phyloP scores from a whole-genome alignment of 2,113 vertebrate genomes.

The Callocephalon fimbriatum region DNA sequence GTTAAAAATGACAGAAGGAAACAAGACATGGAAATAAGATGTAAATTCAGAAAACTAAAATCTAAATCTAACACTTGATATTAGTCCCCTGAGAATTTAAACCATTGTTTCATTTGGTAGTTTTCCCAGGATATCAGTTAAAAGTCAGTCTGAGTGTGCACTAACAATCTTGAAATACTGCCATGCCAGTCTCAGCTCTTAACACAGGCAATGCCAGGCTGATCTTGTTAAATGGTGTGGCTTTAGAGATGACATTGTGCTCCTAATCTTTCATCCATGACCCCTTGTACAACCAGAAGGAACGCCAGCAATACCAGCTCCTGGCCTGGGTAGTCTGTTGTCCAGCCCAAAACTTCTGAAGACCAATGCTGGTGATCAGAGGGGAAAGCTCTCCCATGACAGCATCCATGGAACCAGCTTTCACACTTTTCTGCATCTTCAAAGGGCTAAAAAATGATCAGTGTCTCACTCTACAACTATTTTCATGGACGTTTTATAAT shows the following conservation, averaged over 20 bases:
- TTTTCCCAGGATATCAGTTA: neutral
- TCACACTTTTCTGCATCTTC: neutral
- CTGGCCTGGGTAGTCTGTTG: neutral
- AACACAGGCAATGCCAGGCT: neutral
- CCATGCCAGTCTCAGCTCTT: neutral
- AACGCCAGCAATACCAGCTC: rapidly evolving
- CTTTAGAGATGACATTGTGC: neutral
- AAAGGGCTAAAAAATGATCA: neutral
- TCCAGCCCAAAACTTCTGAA: neutral
- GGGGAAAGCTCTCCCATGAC: neutral
- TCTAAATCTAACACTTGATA: neutral
- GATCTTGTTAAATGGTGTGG: neutral
- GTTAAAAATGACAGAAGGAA: neutral
- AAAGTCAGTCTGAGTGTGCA: neutral
- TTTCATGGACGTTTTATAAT: neutral
- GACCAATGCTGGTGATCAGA: neutral
- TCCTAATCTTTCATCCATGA: neutral
- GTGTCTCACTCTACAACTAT: neutral
- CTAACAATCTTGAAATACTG: rapidly evolving
- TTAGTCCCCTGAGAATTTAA: neutral
- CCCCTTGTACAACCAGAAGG: neutral
- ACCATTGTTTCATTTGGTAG: neutral
- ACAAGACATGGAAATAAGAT: neutral
- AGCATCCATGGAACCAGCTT: rapidly evolving
- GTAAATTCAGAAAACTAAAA: neutral